Percentiles rank a stretch among this genome's conserved stretches.
These are phyloP conservation scores for Molossus alvarezi DNA, from an alignment of 2,797 vertebrate species.

Conservation along the genomic window DNA sequence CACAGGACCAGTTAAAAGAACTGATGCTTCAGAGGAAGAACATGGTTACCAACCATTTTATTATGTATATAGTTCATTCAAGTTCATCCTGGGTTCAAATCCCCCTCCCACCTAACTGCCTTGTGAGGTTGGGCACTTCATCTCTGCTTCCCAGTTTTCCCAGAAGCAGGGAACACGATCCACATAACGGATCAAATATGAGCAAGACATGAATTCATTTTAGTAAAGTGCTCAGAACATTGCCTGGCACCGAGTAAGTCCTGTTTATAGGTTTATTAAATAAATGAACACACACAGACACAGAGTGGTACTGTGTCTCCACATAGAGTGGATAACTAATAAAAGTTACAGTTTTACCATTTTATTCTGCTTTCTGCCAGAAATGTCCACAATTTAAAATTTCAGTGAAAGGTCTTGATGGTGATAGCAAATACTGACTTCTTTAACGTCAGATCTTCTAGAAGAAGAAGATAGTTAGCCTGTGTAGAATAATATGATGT, in stretches of 20 bases:
- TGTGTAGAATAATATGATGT: neutral
- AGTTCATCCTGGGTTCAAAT: constrained; percentile 4
- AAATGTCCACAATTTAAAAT: constrained; percentile 8
- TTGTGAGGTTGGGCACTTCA: neutral
- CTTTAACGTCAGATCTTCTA: neutral
- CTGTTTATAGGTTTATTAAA: constrained; percentile 6
- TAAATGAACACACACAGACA: neutral
- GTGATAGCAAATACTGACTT: neutral
- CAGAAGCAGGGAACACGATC: neutral
- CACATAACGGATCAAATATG: neutral
- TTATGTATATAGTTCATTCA: neutral
- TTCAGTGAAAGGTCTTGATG: neutral
- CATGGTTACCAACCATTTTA: neutral
- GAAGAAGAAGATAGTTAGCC: neutral
- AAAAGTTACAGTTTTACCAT: neutral
- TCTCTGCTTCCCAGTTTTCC: neutral
- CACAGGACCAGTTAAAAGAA: neutral
- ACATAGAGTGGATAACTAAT: neutral
- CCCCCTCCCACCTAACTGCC: neutral
- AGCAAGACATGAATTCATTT: neutral
- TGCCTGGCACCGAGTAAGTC: neutral
- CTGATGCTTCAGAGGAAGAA: neutral
- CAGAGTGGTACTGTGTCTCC: neutral
- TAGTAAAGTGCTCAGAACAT: neutral
- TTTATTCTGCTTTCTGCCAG: neutral